Evolutionary conservation across 2,888 invertebrate genomes (phyloP).

Genomic region (Yponomeuta evonymella): DNA sequence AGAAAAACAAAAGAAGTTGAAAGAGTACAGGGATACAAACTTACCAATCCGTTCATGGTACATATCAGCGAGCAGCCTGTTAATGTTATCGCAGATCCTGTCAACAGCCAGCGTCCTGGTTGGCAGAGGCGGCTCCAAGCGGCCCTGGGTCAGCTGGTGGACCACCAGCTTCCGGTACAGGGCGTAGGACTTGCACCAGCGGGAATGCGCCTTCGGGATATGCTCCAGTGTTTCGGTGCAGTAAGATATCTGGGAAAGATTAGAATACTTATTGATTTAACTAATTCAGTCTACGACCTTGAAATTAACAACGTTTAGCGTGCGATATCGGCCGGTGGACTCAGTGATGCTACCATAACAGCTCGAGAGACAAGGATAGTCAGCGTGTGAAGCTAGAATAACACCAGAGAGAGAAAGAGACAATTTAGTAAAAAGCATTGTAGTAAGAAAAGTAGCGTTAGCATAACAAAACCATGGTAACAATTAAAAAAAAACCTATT

Average conservation of each 20-base stretch:
- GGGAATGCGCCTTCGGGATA: conserved; percentile 63
- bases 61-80: conserved; percentile 61
- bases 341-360: too few relatives aligned
- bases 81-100: conserved; percentile 53
- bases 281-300: too few relatives aligned
- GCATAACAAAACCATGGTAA: too few relatives aligned
- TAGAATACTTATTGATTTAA: not conserved
- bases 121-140: conserved; percentile 76
- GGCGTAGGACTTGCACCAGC: conserved; percentile 79
- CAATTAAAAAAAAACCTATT: too few relatives aligned
- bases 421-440: too few relatives aligned
- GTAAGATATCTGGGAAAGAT: conserved; percentile 61
- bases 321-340: too few relatives aligned
- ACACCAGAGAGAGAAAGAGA: too few relatives aligned
- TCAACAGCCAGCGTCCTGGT: conserved; percentile 48
- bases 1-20: too few relatives aligned
- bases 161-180: conserved; percentile 77
- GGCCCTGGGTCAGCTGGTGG: conserved; percentile 76
- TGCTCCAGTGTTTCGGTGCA: conserved; percentile 72
- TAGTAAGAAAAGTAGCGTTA: too few relatives aligned
- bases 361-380: too few relatives aligned
- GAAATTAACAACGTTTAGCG: too few relatives aligned
- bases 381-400: too few relatives aligned
- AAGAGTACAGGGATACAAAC: conserved; percentile 15
- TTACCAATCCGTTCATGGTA: conserved; percentile 66